Evolutionary conservation across 1,140 invertebrate species (phyloP).

Genomic region (roundworm (Caenorhabditis elegans)): WBcel235 BX284604.4:6189001-6189500

Average conservation of each 20-base stretch:
- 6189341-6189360: neutral
- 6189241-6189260: too few species aligned
- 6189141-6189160: slow-evolving; percentile 41
- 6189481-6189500: too few species aligned
- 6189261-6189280: too few species aligned
- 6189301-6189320: neutral
- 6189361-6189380: too few species aligned
- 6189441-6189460: too few species aligned
- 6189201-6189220: neutral
- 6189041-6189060: neutral
- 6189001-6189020: too few species aligned
- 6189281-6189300: too few species aligned
- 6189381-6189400: too few species aligned
- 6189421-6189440: too few species aligned
- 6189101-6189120: slow-evolving; percentile 29
- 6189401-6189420: too few species aligned
- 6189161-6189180: slow-evolving; percentile 34
- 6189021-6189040: too few species aligned
- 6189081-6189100: slow-evolving; percentile 2
- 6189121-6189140: slow-evolving; percentile 41
- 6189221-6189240: neutral
- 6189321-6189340: neutral
- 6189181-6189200: slow-evolving; percentile 26
- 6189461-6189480: too few species aligned
- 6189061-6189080: slow-evolving; percentile 22